A percentile compares a stretch with the other conserved stretches of the same genome.
Conservation (phyloP, 2,113 vertebrate species). For the Centropristis striata region DNA sequence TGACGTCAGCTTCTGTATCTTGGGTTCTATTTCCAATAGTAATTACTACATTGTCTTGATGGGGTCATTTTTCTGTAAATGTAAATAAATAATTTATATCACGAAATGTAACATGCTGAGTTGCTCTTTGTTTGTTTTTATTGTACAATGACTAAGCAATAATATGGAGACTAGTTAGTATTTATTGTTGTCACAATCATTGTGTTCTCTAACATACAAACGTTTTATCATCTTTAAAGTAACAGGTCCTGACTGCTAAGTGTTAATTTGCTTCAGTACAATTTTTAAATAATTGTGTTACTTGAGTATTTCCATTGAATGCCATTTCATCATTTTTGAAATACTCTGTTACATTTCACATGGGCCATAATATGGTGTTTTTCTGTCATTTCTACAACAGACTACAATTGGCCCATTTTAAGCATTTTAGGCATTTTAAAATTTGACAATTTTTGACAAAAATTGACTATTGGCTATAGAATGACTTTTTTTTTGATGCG, state of each 20-base stretch:
- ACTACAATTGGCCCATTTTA: no score
- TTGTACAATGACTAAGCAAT: background rate
- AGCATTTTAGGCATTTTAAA: no score
- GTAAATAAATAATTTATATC: conserved; percentile 99
- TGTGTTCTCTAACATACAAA: background rate
- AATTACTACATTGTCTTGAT: conserved; percentile 99
- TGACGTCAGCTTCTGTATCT: conserved; percentile 79
- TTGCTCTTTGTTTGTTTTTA: conserved; percentile 39
- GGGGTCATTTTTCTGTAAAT: conserved; percentile 99
- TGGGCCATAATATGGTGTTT: background rate
- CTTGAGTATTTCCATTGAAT: background rate
- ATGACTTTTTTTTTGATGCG: no score
- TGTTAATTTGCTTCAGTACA: background rate
- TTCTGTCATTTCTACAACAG: no score
- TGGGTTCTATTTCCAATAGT: conserved; percentile 99
- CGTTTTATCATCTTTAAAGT: no score
- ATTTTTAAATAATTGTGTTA: background rate
- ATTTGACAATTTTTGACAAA: no score
- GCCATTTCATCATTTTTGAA: background rate
- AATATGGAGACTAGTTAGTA: no score
- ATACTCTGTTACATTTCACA: background rate
- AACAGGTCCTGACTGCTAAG: no score
- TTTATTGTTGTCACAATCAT: background rate
- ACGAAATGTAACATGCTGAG: conserved; percentile 81
- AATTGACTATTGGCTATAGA: no score